Evolutionary conservation across 2,797 vertebrate genomes (phyloP), one percentile per base, ranked within the genome.

Genomic region (Rhinella marina): DNA sequence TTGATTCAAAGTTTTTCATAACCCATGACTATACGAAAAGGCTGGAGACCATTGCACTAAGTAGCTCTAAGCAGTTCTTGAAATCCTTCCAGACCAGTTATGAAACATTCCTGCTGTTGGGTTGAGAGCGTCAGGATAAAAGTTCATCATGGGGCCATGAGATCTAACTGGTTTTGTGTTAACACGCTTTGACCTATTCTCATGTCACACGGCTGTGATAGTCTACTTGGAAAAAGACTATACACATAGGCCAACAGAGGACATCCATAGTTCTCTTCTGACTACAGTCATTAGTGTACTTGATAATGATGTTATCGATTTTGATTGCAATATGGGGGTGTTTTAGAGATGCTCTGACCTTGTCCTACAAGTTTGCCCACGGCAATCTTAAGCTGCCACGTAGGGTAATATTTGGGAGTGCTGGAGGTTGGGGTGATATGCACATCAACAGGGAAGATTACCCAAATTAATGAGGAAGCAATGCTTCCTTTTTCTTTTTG

Each of bases 371-470:
- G 11, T 50, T n/a, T 12, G 48, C 29, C 12, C 6, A 17, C 54
- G 21, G 1, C 25, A 13, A 54, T 2, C 48, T 25, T 32, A 52
- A n/a, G 48, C 41, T 23, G 41, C 17, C 50, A 14, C 2, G 23
- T 25, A 77, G 14, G 50, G 23, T 77, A 77, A 25, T 25, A n/a
- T 77, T 77, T 52, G 11, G 32, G 12, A 6, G 19, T 3, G 5
- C 48, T 52, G 11, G 14, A 52, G 48, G 32, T 11, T 50, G 0
- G 6, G 32, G 72, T 73, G 72, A 11, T 73, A 48, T 76, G 19
- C 11, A n/a, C 12, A 76, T 77, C 73, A n/a, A 77, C 13, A 77
- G 16, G 50, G 75, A 77, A 54, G 10, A 76, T 76, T 48, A 72
- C 19, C 29, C 23, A 25, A 23, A 41, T 54, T 54, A 54, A 54